phyloP scores from a whole-genome alignment of 2,113 vertebrate species.

The Sinocyclocheilus rhinocerous region DNA sequence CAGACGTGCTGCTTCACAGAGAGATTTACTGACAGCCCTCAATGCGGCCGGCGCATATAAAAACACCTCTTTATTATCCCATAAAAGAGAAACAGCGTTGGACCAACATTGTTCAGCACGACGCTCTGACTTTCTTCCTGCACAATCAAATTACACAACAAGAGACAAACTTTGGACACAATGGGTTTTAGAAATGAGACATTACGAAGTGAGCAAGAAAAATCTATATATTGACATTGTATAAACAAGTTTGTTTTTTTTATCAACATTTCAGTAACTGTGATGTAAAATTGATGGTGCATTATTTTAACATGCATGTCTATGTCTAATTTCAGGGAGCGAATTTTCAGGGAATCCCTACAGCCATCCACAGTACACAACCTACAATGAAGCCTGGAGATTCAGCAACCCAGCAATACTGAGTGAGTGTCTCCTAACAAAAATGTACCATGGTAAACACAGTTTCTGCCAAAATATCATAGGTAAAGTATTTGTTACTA shows the following conservation, averaged over 20 bases:
- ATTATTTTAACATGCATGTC: constrained; percentile 59
- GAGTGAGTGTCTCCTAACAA: constrained; percentile 83
- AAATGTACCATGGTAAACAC: background rate
- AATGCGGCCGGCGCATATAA: constrained; percentile 75
- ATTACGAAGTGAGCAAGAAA: background rate
- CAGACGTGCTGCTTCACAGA: constrained; percentile 65
- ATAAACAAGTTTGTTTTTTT: background rate
- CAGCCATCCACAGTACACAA: constrained; percentile 98
- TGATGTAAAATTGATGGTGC: background rate
- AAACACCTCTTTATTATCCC: constrained; percentile 78
- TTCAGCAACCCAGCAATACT: constrained; percentile 99
- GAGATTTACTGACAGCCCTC: constrained; percentile 76
- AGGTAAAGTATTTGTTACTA: no score
- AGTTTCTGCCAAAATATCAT: background rate
- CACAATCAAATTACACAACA: constrained; percentile 63
- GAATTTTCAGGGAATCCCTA: constrained; percentile 99
- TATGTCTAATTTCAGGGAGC: constrained; percentile 81
- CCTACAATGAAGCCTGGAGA: constrained; percentile 99
- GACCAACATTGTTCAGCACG: constrained; percentile 72
- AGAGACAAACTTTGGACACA: constrained; percentile 47
- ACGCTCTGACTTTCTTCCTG: constrained; percentile 69
- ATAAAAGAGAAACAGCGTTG: constrained; percentile 75
- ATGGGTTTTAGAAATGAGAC: constrained; percentile 32
- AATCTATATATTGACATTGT: background rate
- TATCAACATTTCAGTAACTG: background rate